Conservation (phyloP, 2,888 invertebrate species). For the Embidobia sp. region DNA sequence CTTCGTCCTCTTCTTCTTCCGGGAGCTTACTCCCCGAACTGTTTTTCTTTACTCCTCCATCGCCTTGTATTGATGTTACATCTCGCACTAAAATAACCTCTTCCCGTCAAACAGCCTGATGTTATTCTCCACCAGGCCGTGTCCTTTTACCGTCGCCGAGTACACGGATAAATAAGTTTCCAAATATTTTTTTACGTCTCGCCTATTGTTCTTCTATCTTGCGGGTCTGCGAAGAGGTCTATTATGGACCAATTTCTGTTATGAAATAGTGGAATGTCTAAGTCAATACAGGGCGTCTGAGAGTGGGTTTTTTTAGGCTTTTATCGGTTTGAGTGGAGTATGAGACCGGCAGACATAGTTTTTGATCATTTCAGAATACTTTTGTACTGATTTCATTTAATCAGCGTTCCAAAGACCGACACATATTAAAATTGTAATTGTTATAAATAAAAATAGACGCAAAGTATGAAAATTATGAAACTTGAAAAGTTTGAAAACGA, state of each 20-base stretch:
- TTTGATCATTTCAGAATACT: too few species aligned
- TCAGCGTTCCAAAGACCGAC: too few species aligned
- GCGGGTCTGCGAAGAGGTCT: background rate
- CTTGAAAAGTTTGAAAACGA: too few species aligned
- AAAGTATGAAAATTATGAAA: too few species aligned
- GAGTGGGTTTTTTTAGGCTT: background rate
- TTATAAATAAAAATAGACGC: too few species aligned
- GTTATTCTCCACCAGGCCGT: slow-evolving; percentile 34
- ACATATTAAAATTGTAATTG: too few species aligned
- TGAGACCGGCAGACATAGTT: too few species aligned
- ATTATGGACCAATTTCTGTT: slow-evolving; percentile 25
- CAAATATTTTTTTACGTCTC: slow-evolving; percentile 25
- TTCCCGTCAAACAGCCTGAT: slow-evolving; percentile 33
- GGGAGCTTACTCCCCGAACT: slow-evolving; percentile 22
- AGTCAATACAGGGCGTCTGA: slow-evolving; percentile 7
- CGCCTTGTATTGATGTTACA: slow-evolving; percentile 51
- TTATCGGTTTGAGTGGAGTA: slow-evolving; percentile 3
- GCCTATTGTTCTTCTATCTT: slow-evolving; percentile 20
- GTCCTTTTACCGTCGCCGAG: slow-evolving; percentile 3
- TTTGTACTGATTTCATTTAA: too few species aligned
- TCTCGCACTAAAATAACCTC: slow-evolving; percentile 44
- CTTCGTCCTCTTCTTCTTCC: slow-evolving; percentile 16
- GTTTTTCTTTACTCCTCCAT: slow-evolving; percentile 49
- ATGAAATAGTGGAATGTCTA: slow-evolving; percentile 13
- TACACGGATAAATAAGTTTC: slow-evolving; percentile 9